Percentiles rank a stretch among this genome's conserved stretches.
Conservation (phyloP, 2,888 invertebrate species). For the Drosophila pseudotalamancana region DNA sequence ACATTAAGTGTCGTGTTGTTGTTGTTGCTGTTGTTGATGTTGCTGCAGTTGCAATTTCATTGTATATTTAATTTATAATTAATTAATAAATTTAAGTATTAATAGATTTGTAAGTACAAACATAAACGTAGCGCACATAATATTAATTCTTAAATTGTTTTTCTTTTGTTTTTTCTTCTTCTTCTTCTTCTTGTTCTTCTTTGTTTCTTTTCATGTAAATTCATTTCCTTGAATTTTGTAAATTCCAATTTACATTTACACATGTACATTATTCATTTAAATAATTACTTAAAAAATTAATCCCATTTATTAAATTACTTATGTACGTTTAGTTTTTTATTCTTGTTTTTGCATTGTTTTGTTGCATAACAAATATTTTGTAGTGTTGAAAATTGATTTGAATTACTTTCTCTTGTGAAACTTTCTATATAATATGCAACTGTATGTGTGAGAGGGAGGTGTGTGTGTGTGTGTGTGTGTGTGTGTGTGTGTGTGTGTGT, state of each 20-base stretch:
- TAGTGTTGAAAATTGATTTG: conserved; percentile 21
- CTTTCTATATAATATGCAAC: conserved; percentile 27
- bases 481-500: conserved; percentile 7
- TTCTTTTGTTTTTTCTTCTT: conserved; percentile 7
- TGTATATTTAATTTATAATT: conserved; percentile 70
- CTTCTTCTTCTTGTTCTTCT: not conserved
- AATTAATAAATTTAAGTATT: conserved; percentile 73
- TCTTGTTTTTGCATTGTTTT: not conserved
- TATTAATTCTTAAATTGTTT: conserved; percentile 14
- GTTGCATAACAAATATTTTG: conserved; percentile 33
- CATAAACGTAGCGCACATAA: conserved; percentile 69
- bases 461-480: not conserved
- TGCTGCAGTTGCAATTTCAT: conserved; percentile 54
- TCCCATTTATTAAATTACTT: conserved; percentile 18
- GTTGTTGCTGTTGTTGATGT: conserved; percentile 45
- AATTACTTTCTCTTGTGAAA: conserved; percentile 22
- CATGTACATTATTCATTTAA: conserved; percentile 52
- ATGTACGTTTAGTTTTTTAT: conserved; percentile 11
- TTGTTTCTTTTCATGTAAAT: conserved; percentile 39
- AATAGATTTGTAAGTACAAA: conserved; percentile 61
- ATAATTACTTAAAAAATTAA: conserved; percentile 31
- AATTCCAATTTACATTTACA: conserved; percentile 62
- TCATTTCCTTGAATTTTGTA: conserved; percentile 46
- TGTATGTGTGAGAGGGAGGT: conserved; percentile 11
- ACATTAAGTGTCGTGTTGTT: conserved; percentile 56